Evolutionary conservation across 1,140 invertebrate species (phyloP), one percentile per base, ranked within the genome.

Genomic region (Venustaconcha ellipsiformis): DNA sequence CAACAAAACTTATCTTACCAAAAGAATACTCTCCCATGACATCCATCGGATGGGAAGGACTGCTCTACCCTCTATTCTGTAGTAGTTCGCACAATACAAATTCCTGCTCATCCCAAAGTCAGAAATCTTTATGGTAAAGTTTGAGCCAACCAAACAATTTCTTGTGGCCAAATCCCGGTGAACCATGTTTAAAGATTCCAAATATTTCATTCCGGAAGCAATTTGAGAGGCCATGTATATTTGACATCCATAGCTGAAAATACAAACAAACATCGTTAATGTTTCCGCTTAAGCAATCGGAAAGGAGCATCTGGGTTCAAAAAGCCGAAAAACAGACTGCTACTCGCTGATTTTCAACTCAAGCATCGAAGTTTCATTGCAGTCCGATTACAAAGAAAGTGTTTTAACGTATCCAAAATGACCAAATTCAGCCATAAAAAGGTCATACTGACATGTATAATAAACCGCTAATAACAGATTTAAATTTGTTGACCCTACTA

Each of bases 61-160:
- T 67, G 94, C 93, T 59, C 93, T 92, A 1, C 94, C 95, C 83
- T 95, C 95, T 8, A 95, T 93, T 84, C 94, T 94, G 94, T 93
- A 87, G 89, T 96, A 96, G 89, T 97, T 95, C 57, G 92, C 91
- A 17, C 93, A 91, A 87, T 96, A 97, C 14, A 94, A 86, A 90
- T 95, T 94, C 84, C 95, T 95, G 89, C 95, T 95, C 48, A 95
- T 96, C 20, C 95, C 95, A 89, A 96, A 96, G 89, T 97, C 95
- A 65, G 95, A 95, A 80, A 97, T 96, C 91, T 97, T 96, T 73
- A 96, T 93, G 80, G 94, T 93, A 88, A 95, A 96, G 66, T 93
- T 93, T 84, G 95, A 94, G 62, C 95, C 95, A 63, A 97, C 93
- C 30, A 97, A 90, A 85, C 95, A 95, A 88, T 97, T 97, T 83